Evolutionary conservation across 2,888 invertebrate genomes (phyloP), one percentile per base, ranked within the genome.

Genomic region (Ennomos fuscantarius): DNA sequence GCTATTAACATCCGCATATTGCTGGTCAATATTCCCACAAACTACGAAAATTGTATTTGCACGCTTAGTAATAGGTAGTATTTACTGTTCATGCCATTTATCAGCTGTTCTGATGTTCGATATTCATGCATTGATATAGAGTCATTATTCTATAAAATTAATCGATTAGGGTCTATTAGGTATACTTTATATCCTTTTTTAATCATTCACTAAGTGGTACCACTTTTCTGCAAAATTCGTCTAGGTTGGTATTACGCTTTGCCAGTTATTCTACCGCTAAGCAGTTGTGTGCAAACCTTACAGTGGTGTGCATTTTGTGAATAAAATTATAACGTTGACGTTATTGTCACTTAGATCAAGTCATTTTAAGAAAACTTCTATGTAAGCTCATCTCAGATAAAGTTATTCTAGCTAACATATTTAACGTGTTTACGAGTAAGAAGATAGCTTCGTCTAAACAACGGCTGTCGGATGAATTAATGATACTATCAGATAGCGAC

Each of bases 401-500:
- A 35, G 35, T 24, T 49, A 41, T 49, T 34, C 15, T 49, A 34
- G 36, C 42, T 46, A n/a, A 52, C 53, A 45, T 45, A 49, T 52
- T 44, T 55, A 46, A 52, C 52, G 48, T 52, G 52, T 51, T 55
- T 52, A 60, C 60, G 41, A 52, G 37, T 46, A 49, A 52, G 36
- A 31, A 52, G 51, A 52, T 59, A 51, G 31, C 52, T 60, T 34
- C 49, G 43, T 50, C 46, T 50, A 45, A 55, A 46, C 48, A 55
- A 55, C 31, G 48, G 44, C 44, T 55, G 50, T 52, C 43, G 37
- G 56, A 55, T 57, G 56, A 58, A 56, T 58, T 60, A 62, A 62
- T 62, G 55, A 58, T 63, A 51, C 48, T 63, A 65, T 63, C 57
- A 55, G 60, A 64, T 61, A 63, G 62, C 52, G 64, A 60, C 55